Base-by-base conservation (phyloP, 2,888 invertebrate species). In the Antheraea assamensis region DNA sequence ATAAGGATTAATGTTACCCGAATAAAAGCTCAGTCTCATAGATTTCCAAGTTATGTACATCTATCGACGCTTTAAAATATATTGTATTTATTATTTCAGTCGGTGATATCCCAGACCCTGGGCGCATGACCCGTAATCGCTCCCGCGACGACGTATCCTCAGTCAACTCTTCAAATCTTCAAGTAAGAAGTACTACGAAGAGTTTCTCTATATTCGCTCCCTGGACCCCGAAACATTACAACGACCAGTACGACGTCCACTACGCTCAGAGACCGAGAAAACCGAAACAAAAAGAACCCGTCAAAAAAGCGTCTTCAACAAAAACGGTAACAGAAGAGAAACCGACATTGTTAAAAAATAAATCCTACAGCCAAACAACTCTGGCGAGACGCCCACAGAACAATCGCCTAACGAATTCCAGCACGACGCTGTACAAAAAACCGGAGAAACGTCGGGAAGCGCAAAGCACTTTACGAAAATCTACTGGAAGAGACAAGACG, bases 131-230 rank as follows among this genome's bases (percentile, higher is more conserved):
- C 7, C 95, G 96, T 78, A 95, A 95, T 81, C 95, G 97, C 64
- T 97, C 97, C 49, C 95, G 97, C 31, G 97, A 97, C 84, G 97
- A 97, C 88, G 95, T 97, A 21, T 96, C 96, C 21, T 96, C 96
- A 3, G 95, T 95, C 78, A 93, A 95, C 84, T 95, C 96, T 5
- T 96, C 96, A 71, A 95, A 95, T 82, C 91, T 95, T 7, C 96
- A 97, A 87, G 96, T 96, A 71, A 96, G 96, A 80, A 97, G 96
- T 70, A 96, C 97, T 35, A 97, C 97, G 19, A 95, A 96, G 71
- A 97, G 97, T 76, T 97, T 98, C 82, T 97, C 97, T 5, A 96
- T 98, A 80, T 95, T 98, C 84, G 97, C 98, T 0, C 98, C 98
- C 5, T 98, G 98, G 98, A 96, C 96, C 75, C 98, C 98, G 3